Evolutionary conservation across 2,797 vertebrate species (phyloP), one percentile per base, ranked within the genome.

Genomic region (Sebastes oblongus): DNA sequence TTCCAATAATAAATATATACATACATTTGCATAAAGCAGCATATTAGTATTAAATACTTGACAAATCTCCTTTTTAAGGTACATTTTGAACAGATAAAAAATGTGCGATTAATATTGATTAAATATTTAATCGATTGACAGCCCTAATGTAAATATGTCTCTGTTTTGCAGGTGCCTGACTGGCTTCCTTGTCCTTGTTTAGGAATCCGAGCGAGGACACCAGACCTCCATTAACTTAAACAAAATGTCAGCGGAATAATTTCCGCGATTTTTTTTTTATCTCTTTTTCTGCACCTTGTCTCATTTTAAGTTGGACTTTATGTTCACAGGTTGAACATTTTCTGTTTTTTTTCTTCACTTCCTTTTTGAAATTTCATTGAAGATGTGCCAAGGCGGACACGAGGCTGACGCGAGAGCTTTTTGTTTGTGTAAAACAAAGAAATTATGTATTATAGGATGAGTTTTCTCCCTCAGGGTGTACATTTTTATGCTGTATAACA

Each of bases 131-230:
- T 42, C 5, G 14, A 16, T 42, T 42, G 39, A 18, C 42, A 46
- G 42, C 42, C 1, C 42, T 46, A 8, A 46, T 36, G 30, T 74
- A 83, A 74, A 79, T 39, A 25, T 67, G 32, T 59, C 16, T 36
- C 8, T 76, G n/a, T 71, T 66, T 30, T 64, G 24, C 66, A 93
- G 92, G 89, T 88, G 89, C 89, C 88, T 90, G 83, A 91, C 42
- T 36, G 67, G 58, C 78, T 64, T 70, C 82, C 68, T 86, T 9
- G 58, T 74, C 52, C 66, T 58, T 88, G 81, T 81, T 83, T 67
- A 22, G 64, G 66, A 36, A 50, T 30, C 56, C 2, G 52, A 68
- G 50, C 1, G 50, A 69, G 36, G 59, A 81, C 66, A 24, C 25
- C 29, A 13, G 9, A 82, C 79, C 46, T 36, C 13, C 20, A 59